phyloP scores from a whole-genome alignment of 2,888 invertebrate species.

The Azorinus chamasolen region DNA sequence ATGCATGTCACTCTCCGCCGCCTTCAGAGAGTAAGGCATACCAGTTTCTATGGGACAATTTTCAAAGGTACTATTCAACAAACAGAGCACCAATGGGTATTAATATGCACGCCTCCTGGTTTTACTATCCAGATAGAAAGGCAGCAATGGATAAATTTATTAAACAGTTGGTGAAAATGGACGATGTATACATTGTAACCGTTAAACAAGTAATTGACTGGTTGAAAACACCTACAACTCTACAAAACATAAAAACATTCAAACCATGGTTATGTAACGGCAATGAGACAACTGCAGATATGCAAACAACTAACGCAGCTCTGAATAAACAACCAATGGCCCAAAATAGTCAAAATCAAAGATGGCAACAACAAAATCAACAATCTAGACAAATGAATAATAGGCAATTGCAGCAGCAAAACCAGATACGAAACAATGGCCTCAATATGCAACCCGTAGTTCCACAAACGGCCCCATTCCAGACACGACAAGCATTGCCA shows the following conservation, averaged over 20 bases:
- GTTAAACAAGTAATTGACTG: slow-evolving; percentile 79
- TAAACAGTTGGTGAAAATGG: slow-evolving; percentile 71
- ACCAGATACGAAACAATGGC: background rate
- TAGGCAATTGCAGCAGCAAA: background rate
- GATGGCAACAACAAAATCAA: background rate
- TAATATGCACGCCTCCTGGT: slow-evolving; percentile 92
- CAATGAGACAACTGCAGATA: slow-evolving; percentile 24
- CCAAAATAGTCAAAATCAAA: background rate
- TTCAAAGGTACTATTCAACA: slow-evolving; percentile 90
- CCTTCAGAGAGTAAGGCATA: slow-evolving; percentile 77
- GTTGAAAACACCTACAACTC: slow-evolving; percentile 76
- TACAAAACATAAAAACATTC: slow-evolving; percentile 70
- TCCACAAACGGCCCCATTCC: too few relatives aligned
- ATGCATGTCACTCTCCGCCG: slow-evolving; percentile 79
- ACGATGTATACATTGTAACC: slow-evolving; percentile 81
- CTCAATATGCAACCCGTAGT: too few relatives aligned
- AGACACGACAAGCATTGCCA: too few relatives aligned
- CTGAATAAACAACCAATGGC: background rate
- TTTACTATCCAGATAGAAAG: slow-evolving; percentile 77
- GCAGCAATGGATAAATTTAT: slow-evolving; percentile 82
- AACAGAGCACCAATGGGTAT: slow-evolving; percentile 93
- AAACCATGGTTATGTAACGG: slow-evolving; percentile 75
- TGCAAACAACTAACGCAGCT: slow-evolving; percentile 43
- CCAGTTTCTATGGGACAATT: slow-evolving; percentile 91
- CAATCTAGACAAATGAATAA: background rate